Conservation (phyloP, 2,888 invertebrate species). For the Notocelia uddmanniana region DNA sequence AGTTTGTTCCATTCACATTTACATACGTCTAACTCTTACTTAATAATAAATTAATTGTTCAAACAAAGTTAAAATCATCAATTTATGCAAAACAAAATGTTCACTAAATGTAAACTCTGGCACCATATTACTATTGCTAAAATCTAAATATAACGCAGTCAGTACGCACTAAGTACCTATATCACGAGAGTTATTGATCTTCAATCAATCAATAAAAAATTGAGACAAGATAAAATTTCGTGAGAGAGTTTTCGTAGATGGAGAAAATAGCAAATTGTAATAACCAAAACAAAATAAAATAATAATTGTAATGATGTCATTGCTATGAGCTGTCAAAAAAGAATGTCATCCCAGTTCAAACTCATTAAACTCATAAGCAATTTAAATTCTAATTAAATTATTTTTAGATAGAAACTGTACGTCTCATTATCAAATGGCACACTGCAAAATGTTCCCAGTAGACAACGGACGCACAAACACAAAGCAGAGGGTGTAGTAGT, state of each 20-base stretch:
- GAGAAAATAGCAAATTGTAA: no score
- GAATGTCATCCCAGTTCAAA: background rate
- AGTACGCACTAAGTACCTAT: no score
- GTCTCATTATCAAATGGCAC: constrained; percentile 42
- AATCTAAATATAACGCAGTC: background rate
- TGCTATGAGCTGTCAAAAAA: background rate
- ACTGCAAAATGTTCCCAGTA: constrained; percentile 47
- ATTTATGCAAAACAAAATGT: background rate
- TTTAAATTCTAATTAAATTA: constrained; percentile 25
- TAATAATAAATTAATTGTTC: no score
- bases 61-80: no score
- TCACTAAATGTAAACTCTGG: background rate
- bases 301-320: no score
- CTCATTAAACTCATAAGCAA: background rate
- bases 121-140: background rate
- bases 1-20: no score
- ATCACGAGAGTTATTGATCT: no score
- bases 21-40: no score
- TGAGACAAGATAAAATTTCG: no score
- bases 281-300: no score
- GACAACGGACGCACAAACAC: constrained; percentile 50
- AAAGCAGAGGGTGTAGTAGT: constrained; percentile 58
- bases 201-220: no score
- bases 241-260: no score
- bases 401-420: constrained; percentile 38